Base-by-base conservation (phyloP, 1,140 invertebrate species). In the Reticulitermes speratus region DNA sequence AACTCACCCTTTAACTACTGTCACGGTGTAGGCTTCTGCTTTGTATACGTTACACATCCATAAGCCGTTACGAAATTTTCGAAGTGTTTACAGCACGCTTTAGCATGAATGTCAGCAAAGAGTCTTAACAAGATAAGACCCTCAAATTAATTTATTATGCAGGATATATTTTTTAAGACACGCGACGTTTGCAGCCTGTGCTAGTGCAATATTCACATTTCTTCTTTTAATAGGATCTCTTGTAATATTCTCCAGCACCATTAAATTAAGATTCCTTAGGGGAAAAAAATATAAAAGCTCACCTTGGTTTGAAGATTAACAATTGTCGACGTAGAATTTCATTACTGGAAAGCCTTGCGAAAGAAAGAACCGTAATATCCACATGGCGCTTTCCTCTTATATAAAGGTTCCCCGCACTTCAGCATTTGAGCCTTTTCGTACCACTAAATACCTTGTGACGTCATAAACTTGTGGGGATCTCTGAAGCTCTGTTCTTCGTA, bases 391-490 rank as follows among this genome's bases (percentile, higher is more conserved):
- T 7, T 65, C n/a, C 65, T 75, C 65, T 5, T 75, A 25, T 25
- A 75, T 75, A 75, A 75, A 75, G 65, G 65, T 75, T 75, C 25
- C n/a, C 65, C 65, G n/a, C 65, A 75, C 65, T 75, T 75, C 65
- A 75, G n/a, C 65, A 75, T 75, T 14, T 75, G 65, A 75, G 45
- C 45, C 82, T n/a, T 83, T 44, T 83, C 38, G 82, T 25, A n/a
- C 82, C 83, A 52, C 83, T 84, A 84, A 84, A 52, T 84, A 84
- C 44, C 83, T 30, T 48, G 83, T 52, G 44, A 84, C 83, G 83
- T 84, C 83, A 84, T 84, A 84, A 84, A 84, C 83, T 84, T 52
- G 48, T 30, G 83, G 83, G 83, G 44, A 52, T 84, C 45, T 52
- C 44, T 52, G 30, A 84, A 84, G 83, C 83, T 52, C 83, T 84